Conservation (phyloP, 2,797 vertebrate genomes). For the Sandelia bainsii region DNA sequence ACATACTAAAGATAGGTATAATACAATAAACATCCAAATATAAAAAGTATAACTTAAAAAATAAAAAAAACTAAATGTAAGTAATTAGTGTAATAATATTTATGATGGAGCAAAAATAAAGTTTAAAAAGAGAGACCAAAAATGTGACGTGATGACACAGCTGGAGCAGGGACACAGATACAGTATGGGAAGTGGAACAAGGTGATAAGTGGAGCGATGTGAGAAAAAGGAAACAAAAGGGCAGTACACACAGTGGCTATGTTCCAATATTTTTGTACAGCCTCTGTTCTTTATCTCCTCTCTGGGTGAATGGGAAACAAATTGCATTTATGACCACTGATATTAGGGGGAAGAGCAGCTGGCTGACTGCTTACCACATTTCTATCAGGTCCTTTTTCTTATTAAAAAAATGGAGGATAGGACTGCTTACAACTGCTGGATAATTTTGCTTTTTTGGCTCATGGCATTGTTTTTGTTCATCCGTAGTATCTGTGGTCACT, state of each 20-base stretch:
- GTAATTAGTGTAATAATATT: slow-evolving; percentile 57
- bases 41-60: slow-evolving; percentile 75
- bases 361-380: slow-evolving; percentile 46
- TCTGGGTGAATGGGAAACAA: slow-evolving; percentile 1
- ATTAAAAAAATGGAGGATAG: slow-evolving; percentile 6
- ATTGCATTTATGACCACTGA: slow-evolving; percentile 24
- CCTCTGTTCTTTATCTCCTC: slow-evolving; percentile 20
- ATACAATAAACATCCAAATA: slow-evolving; percentile 63
- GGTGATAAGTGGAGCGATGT: slow-evolving; percentile 16
- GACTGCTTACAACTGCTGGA: neutral
- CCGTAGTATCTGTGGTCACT: slow-evolving; percentile 4
- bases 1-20: slow-evolving; percentile 50
- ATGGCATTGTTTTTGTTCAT: slow-evolving; percentile 35
- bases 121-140: slow-evolving; percentile 13
- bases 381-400: slow-evolving; percentile 18
- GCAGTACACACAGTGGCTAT: slow-evolving; percentile 11
- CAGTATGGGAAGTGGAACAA: slow-evolving; percentile 35
- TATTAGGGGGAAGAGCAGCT: slow-evolving; percentile 41
- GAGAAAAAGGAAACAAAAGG: slow-evolving; percentile 22
- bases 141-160: slow-evolving; percentile 38
- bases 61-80: slow-evolving; percentile 45
- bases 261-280: slow-evolving; percentile 34
- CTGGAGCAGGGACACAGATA: slow-evolving; percentile 28
- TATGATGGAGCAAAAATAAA: slow-evolving; percentile 27
- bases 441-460: neutral